Conservation (phyloP, 2,113 vertebrate species). For the Stigmatopora argus region DNA sequence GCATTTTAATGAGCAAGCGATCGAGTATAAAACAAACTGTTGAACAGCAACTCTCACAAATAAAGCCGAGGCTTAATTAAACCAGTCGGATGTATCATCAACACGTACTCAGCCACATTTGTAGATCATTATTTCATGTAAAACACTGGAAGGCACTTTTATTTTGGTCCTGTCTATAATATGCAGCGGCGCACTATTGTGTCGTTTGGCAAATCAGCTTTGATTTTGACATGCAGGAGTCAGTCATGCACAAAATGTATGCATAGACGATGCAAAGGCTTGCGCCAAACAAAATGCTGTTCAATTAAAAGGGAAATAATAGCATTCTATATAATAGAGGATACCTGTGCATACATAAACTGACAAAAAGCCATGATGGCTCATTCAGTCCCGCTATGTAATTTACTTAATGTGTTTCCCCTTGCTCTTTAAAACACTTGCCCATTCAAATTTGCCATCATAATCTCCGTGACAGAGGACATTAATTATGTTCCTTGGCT, state of each 20-base stretch:
- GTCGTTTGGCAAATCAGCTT: constrained; percentile 49
- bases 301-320: constrained; percentile 74
- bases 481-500: constrained; percentile 93
- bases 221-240: constrained; percentile 60
- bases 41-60: constrained; percentile 41
- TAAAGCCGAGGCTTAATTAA: constrained; percentile 40
- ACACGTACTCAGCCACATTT: constrained; percentile 26
- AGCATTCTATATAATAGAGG: constrained; percentile 67
- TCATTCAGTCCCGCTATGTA: constrained; percentile 69
- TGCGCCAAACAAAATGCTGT: constrained; percentile 64
- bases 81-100: constrained; percentile 41
- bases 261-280: constrained; percentile 58
- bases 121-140: constrained; percentile 10
- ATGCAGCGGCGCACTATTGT: constrained; percentile 30
- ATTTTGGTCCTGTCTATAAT: background rate
- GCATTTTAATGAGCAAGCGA: constrained; percentile 70
- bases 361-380: constrained; percentile 63
- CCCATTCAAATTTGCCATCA: constrained; percentile 81
- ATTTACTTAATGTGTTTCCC: constrained; percentile 74
- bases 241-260: constrained; percentile 69
- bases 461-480: constrained; percentile 93
- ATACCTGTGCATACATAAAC: constrained; percentile 63
- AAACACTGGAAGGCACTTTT: constrained; percentile 7
- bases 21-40: constrained; percentile 64
- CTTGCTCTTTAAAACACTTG: constrained; percentile 80